Conservation (phyloP, 2,113 vertebrate species). For the Pelecanus crispus region DNA sequence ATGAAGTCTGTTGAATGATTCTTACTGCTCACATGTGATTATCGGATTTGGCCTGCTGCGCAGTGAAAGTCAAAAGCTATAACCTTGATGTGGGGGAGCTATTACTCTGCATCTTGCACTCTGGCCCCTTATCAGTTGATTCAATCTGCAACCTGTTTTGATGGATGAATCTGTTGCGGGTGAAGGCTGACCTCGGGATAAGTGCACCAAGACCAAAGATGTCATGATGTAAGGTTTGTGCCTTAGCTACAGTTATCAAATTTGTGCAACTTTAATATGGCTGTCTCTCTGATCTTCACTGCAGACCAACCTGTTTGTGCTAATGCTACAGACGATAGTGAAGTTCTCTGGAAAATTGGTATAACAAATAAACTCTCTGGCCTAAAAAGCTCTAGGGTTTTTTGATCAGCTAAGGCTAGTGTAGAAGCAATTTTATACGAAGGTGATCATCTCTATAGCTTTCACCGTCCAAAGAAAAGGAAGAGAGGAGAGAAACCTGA, state of each 20-base stretch:
- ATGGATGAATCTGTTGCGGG: neutral
- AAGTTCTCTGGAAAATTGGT: neutral
- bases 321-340: neutral
- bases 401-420: neutral
- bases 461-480: neutral
- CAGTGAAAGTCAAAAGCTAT: neutral
- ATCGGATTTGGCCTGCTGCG: neutral
- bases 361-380: neutral
- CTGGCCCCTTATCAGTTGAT: neutral
- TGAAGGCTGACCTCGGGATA: neutral
- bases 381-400: neutral
- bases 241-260: neutral
- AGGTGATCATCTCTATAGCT: neutral
- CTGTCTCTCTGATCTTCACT: neutral
- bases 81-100: neutral
- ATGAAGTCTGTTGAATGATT: neutral
- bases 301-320: neutral
- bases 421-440: neutral
- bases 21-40: neutral
- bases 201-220: neutral
- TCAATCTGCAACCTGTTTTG: constrained; percentile 6
- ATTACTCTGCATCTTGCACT: neutral
- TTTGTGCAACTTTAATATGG: neutral
- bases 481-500: neutral
- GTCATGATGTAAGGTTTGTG: neutral